A percentile compares a stretch with the other conserved stretches of the same genome.
Evolutionary conservation across 2,797 vertebrate genomes (phyloP).

Genomic region (Rhinogobio ventralis): DNA sequence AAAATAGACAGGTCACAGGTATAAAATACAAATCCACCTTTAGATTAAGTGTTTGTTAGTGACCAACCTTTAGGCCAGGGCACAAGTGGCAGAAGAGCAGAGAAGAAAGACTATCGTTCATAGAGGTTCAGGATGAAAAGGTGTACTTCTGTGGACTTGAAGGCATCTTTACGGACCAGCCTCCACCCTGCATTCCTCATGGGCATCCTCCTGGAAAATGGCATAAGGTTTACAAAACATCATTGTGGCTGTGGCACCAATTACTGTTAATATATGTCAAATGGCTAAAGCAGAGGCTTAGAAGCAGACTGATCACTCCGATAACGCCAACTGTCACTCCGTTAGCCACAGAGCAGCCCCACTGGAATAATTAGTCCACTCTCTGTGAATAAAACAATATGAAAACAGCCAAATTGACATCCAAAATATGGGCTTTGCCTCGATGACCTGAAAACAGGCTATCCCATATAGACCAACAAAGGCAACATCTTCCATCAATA

Average conservation of each 20-base stretch:
- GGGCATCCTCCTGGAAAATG: slow-evolving; percentile 89
- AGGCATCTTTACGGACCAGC: slow-evolving; percentile 84
- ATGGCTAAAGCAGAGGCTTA: slow-evolving; percentile 67
- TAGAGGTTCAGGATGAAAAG: slow-evolving; percentile 84
- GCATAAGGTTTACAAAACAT: slow-evolving; percentile 84
- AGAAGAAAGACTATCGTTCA: not conserved
- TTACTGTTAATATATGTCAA: slow-evolving; percentile 85
- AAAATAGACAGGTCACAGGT: not conserved
- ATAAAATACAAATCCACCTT: not conserved
- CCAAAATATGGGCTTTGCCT: slow-evolving; percentile 76
- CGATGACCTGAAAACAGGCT: slow-evolving; percentile 75
- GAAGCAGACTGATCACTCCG: slow-evolving; percentile 81
- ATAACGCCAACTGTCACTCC: slow-evolving; percentile 86
- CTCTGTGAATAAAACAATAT: slow-evolving; percentile 78
- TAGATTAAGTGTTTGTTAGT: not conserved
- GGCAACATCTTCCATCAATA: slow-evolving; percentile 28
- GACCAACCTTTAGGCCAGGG: not conserved
- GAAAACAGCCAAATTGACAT: slow-evolving; percentile 75
- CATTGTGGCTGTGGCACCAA: slow-evolving; percentile 80
- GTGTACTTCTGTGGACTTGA: slow-evolving; percentile 77
- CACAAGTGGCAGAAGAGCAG: not conserved
- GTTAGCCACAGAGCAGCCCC: slow-evolving; percentile 71
- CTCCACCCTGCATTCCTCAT: slow-evolving; percentile 92
- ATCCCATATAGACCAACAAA: slow-evolving; percentile 45
- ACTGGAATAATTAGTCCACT: slow-evolving; percentile 83